phyloP scores from a whole-genome alignment of 1,140 invertebrate genomes.

The Drosophila bocki region DNA sequence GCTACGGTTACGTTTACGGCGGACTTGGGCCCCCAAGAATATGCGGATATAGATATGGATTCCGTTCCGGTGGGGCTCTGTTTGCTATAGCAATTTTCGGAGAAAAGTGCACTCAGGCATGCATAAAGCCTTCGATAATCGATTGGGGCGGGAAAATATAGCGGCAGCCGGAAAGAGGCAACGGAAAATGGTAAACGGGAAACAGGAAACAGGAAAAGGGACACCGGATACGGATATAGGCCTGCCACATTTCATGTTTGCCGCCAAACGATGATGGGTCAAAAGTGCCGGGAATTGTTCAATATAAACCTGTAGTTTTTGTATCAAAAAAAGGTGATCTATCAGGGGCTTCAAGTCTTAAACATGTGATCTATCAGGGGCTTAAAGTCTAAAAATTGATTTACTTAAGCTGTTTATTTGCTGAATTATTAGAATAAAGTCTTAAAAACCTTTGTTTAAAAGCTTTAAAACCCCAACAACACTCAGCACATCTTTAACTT shows the following conservation, averaged over 20 bases:
- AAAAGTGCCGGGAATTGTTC: neutral
- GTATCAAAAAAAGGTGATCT: neutral
- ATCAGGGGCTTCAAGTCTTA: too few relatives aligned
- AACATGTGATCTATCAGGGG: neutral
- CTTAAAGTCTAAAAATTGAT: neutral
- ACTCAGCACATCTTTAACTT: too few relatives aligned
- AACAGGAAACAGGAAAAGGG: slow-evolving; percentile 20
- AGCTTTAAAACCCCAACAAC: neutral
- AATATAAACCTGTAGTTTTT: neutral
- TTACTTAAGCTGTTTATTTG: neutral
- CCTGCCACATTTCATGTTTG: slow-evolving; percentile 14
- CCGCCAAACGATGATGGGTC: neutral
- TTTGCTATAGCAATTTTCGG: slow-evolving; percentile 18
- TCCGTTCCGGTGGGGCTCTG: slow-evolving; percentile 6
- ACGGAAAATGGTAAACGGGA: slow-evolving; percentile 2
- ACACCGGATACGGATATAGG: slow-evolving; percentile 20
- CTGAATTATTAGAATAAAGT: neutral
- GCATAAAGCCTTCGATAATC: slow-evolving; percentile 40
- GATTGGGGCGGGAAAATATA: slow-evolving; percentile 10
- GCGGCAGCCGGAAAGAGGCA: slow-evolving; percentile 18
- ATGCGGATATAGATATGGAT: slow-evolving; percentile 23
- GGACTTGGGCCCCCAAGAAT: slow-evolving; percentile 2
- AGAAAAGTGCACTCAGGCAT: slow-evolving; percentile 28
- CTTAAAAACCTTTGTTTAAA: neutral
- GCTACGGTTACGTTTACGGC: slow-evolving; percentile 13